phyloP scores from a whole-genome alignment of 2,113 vertebrate species.

The Ramphastos sulfuratus region DNA sequence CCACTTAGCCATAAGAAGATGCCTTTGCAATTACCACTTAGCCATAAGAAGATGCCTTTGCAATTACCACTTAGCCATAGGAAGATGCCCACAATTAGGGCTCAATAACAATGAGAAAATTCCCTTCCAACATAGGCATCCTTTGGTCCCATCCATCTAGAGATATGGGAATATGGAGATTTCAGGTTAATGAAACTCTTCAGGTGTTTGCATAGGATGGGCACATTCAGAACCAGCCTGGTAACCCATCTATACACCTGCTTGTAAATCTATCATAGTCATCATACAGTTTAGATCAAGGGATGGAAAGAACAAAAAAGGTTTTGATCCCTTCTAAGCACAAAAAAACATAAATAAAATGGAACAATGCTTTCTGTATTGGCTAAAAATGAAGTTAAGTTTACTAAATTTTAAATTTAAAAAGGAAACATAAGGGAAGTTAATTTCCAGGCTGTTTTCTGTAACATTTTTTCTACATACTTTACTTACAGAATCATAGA shows the following conservation, averaged over 20 bases:
- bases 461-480: neutral
- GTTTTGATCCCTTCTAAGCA: neutral
- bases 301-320: neutral
- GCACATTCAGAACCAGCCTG: neutral
- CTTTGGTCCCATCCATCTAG: neutral
- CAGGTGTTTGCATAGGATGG: neutral
- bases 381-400: neutral
- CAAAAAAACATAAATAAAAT: neutral
- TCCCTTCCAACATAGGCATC: neutral
- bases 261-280: neutral
- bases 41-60: neutral
- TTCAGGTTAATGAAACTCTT: neutral
- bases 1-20: neutral
- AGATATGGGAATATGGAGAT: neutral
- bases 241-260: neutral
- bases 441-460: neutral
- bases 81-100: neutral
- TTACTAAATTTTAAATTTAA: too few species aligned
- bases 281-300: neutral
- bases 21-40: neutral
- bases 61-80: neutral
- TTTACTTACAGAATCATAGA: neutral
- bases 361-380: neutral
- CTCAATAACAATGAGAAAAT: neutral
- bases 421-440: neutral